phyloP scores from a whole-genome alignment of 1,140 invertebrate species.

The Littorina saxatilis region DNA sequence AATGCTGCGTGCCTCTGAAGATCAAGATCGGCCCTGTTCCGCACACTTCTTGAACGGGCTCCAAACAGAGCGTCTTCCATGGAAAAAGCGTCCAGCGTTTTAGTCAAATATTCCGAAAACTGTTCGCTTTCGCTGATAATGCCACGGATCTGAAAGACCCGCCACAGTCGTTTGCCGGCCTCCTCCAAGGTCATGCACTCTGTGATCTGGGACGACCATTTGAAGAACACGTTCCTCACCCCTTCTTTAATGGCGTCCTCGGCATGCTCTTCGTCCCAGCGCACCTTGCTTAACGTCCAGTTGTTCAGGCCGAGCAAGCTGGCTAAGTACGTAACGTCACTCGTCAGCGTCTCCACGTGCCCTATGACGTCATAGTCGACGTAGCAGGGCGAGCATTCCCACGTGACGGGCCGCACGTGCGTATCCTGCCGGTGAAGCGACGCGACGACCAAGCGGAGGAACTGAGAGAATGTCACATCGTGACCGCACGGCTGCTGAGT shows the following conservation, averaged over 20 bases:
- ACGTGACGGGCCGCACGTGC: slow-evolving; percentile 13
- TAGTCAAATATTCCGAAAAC: background rate
- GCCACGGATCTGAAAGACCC: slow-evolving; percentile 8
- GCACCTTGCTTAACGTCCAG: background rate
- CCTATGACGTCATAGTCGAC: slow-evolving; percentile 34
- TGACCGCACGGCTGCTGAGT: background rate
- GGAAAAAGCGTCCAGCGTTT: background rate
- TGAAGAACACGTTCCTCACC: slow-evolving; percentile 16
- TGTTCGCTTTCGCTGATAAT: background rate
- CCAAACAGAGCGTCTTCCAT: background rate
- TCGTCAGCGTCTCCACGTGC: slow-evolving; percentile 25
- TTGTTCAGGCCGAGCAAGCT: background rate
- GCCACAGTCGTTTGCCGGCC: slow-evolving; percentile 10
- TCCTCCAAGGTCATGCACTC: slow-evolving; percentile 1
- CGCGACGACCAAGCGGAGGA: background rate
- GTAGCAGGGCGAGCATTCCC: slow-evolving; percentile 16
- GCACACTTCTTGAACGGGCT: background rate
- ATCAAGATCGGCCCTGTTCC: background rate
- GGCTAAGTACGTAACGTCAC: background rate
- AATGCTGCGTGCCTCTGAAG: background rate
- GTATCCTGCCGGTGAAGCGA: background rate
- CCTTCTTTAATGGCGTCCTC: slow-evolving; percentile 23
- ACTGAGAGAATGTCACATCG: slow-evolving; percentile 13
- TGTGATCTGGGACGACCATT: background rate
- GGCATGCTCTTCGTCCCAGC: slow-evolving; percentile 7